phyloP scores from a whole-genome alignment of 2,113 vertebrate species.

The Mionectes macconnelli region DNA sequence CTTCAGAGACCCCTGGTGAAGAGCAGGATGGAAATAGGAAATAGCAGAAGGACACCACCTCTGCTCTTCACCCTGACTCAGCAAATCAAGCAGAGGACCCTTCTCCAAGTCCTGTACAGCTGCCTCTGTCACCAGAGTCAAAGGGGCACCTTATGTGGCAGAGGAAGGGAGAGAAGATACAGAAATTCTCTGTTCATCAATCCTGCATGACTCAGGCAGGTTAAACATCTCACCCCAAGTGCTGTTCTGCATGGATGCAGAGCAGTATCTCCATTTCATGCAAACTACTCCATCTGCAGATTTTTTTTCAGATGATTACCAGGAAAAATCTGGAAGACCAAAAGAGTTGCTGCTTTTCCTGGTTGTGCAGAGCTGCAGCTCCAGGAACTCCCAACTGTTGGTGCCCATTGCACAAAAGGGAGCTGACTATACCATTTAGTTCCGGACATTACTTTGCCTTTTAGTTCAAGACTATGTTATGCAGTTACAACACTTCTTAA shows the following conservation, averaged over 20 bases:
- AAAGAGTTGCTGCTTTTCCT: not conserved
- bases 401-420: not conserved
- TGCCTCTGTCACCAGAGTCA: not conserved
- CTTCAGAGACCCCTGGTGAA: not conserved
- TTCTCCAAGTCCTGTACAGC: not conserved
- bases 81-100: not conserved
- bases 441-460: not conserved
- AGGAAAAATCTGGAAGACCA: not conserved
- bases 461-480: not conserved
- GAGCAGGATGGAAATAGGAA: not conserved
- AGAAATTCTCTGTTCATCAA: accelerated
- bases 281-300: not conserved
- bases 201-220: not conserved
- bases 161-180: not conserved
- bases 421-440: not conserved
- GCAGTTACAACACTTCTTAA: not conserved
- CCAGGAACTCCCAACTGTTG: not conserved
- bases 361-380: not conserved
- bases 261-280: not conserved
- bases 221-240: not conserved
- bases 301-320: not conserved
- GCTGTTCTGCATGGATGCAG: not conserved
- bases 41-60: not conserved
- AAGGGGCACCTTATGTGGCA: accelerated
- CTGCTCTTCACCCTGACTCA: not conserved